phyloP scores from a whole-genome alignment of 2,797 vertebrate genomes.

The Chaenodraco wilsoni region DNA sequence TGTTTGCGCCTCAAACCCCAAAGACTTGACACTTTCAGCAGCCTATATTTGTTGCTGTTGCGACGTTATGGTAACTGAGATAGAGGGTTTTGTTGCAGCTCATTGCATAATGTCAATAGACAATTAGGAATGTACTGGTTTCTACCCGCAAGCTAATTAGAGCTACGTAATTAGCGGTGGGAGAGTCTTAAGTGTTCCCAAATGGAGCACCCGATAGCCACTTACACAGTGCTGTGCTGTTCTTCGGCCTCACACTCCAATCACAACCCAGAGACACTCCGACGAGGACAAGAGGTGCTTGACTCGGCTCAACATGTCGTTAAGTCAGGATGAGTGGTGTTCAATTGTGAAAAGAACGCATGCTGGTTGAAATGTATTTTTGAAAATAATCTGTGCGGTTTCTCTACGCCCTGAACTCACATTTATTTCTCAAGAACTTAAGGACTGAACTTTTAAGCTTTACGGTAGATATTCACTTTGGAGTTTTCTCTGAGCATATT shows the following conservation, averaged over 20 bases:
- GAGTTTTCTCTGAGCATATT: neutral
- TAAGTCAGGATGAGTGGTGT: constrained; percentile 62
- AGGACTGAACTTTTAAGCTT: neutral
- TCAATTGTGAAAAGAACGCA: constrained; percentile 31
- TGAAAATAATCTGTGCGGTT: neutral
- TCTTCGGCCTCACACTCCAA: constrained; percentile 53
- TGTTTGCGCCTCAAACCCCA: constrained; percentile 39
- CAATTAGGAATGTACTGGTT: constrained; percentile 83
- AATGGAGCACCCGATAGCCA: constrained; percentile 74
- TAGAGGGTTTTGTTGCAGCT: constrained; percentile 78
- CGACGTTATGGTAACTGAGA: constrained; percentile 72
- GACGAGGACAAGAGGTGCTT: constrained; percentile 58
- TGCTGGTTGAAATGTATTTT: constrained; percentile 21
- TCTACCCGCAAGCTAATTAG: constrained; percentile 82
- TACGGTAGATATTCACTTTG: constrained; percentile 5
- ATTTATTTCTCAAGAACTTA: constrained; percentile 9
- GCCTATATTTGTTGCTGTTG: constrained; percentile 66
- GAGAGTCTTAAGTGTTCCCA: constrained; percentile 80
- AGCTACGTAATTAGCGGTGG: constrained; percentile 77
- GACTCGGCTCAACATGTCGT: constrained; percentile 47
- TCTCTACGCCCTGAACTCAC: neutral
- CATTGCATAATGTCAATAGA: constrained; percentile 84
- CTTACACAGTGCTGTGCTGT: constrained; percentile 62
- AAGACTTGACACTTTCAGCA: constrained; percentile 52
- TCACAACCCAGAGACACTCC: constrained; percentile 59